phyloP scores from a whole-genome alignment of 2,113 vertebrate genomes.

The Amphilophus citrinellus region DNA sequence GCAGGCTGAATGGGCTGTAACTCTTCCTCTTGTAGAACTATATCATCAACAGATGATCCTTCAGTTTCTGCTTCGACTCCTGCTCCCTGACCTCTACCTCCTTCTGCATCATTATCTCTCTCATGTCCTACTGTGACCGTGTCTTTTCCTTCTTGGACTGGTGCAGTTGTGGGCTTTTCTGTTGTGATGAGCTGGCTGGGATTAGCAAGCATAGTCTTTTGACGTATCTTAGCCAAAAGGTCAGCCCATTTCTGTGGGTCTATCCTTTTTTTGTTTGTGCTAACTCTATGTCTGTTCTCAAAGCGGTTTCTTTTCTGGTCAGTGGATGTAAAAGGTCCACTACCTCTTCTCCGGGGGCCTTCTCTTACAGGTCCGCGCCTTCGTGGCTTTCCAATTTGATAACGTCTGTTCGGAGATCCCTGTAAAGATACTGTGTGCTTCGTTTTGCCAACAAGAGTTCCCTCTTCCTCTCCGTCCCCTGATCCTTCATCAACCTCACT shows the following conservation, averaged over 20 bases:
- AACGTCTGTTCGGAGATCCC: constrained; percentile 24
- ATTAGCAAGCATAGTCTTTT: constrained; percentile 76
- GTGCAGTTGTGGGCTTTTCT: constrained; percentile 27
- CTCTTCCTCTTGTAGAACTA: constrained; percentile 68
- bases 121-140: background rate
- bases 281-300: constrained; percentile 84
- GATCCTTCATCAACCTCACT: constrained; percentile 85
- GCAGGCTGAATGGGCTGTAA: constrained; percentile 47
- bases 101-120: constrained; percentile 12
- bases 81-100: background rate
- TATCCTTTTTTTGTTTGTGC: constrained; percentile 87
- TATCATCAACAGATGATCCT: constrained; percentile 84
- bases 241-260: constrained; percentile 92
- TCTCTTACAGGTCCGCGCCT: constrained; percentile 54
- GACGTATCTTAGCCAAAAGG: constrained; percentile 91
- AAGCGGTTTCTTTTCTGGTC: constrained; percentile 84
- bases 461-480: constrained; percentile 72
- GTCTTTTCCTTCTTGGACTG: background rate
- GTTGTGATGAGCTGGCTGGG: constrained; percentile 45
- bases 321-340: constrained; percentile 14
- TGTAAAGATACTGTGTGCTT: constrained; percentile 14
- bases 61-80: constrained; percentile 55
- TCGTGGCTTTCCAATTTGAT: constrained; percentile 33
- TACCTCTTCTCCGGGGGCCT: constrained; percentile 42
- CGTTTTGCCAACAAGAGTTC: constrained; percentile 22